Percentiles rank a stretch among this genome's conserved stretches.
These are phyloP conservation scores for Tokudaia tokunoshimensis DNA, from an alignment of 2,797 vertebrate species.

Conservation along the genomic window DNA sequence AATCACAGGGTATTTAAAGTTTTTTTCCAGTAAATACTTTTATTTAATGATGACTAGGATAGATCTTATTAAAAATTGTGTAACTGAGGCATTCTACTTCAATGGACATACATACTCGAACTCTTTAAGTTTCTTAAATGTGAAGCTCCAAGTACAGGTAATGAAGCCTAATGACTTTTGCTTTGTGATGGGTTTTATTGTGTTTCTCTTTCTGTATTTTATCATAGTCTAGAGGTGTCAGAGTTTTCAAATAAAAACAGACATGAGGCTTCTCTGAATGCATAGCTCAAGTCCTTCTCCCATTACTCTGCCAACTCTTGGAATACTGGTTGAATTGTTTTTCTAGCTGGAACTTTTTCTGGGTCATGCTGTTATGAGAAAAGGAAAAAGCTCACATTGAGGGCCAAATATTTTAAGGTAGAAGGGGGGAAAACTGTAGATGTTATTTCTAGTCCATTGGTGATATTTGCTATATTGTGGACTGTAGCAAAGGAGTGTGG, in stretches of 20 bases:
- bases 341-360: neutral
- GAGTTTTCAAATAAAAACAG: neutral
- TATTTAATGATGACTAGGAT: neutral
- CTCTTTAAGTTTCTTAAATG: neutral
- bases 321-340: neutral
- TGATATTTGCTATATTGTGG: neutral
- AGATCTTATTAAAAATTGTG: neutral
- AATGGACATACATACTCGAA: neutral
- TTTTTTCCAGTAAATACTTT: neutral
- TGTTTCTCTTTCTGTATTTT: neutral
- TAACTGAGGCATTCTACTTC: constrained; percentile 6
- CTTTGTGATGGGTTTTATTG: neutral
- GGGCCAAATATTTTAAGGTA: neutral
- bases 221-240: neutral
- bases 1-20: neutral
- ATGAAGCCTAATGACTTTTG: neutral
- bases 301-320: neutral
- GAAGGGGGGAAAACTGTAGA: neutral
- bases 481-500: neutral
- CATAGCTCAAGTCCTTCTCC: neutral
- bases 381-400: neutral
- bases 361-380: neutral
- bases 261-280: neutral
- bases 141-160: neutral
- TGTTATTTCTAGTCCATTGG: neutral